These are phyloP conservation scores for Monodelphis domestica DNA, from an alignment of 2,797 vertebrate species.

Conservation along the genomic window DNA sequence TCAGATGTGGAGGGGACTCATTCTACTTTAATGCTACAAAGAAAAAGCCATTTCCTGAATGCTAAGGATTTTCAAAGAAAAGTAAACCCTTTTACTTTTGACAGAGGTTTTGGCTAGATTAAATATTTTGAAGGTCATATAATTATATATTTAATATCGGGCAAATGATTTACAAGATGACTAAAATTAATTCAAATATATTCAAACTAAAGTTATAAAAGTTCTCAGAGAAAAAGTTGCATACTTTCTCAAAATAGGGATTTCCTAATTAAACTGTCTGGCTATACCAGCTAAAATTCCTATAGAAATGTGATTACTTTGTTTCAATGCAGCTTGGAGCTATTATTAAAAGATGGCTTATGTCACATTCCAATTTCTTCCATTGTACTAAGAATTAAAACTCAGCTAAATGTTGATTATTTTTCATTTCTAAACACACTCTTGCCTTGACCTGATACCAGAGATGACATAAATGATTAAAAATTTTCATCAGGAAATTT, in stretches of 20 bases:
- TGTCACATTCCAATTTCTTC: slow-evolving; percentile 68
- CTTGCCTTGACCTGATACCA: slow-evolving; percentile 38
- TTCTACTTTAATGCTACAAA: slow-evolving; percentile 45
- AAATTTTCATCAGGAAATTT: slow-evolving; percentile 27
- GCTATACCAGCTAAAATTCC: slow-evolving; percentile 66
- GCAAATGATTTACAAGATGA: slow-evolving; percentile 68
- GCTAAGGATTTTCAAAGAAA: slow-evolving; percentile 56
- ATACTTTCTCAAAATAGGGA: slow-evolving; percentile 63
- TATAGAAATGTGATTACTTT: slow-evolving; percentile 69
- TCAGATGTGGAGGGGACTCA: slow-evolving; percentile 30
- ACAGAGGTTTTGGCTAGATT: slow-evolving; percentile 56
- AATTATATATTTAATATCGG: slow-evolving; percentile 55
- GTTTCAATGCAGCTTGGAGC: slow-evolving; percentile 69
- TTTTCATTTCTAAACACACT: slow-evolving; percentile 68
- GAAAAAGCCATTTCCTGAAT: slow-evolving; percentile 34
- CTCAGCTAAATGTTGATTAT: slow-evolving; percentile 71
- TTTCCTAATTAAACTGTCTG: slow-evolving; percentile 65
- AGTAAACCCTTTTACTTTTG: slow-evolving; percentile 45
- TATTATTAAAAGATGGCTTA: slow-evolving; percentile 66
- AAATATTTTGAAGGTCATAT: slow-evolving; percentile 49
- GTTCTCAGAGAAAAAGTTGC: slow-evolving; percentile 53
- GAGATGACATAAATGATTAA: slow-evolving; percentile 48
- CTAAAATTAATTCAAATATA: slow-evolving; percentile 52
- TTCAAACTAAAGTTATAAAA: slow-evolving; percentile 61
- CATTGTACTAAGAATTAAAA: slow-evolving; percentile 71